phyloP scores from a whole-genome alignment of 2,888 invertebrate species.

The Nomada ferruginata region DNA sequence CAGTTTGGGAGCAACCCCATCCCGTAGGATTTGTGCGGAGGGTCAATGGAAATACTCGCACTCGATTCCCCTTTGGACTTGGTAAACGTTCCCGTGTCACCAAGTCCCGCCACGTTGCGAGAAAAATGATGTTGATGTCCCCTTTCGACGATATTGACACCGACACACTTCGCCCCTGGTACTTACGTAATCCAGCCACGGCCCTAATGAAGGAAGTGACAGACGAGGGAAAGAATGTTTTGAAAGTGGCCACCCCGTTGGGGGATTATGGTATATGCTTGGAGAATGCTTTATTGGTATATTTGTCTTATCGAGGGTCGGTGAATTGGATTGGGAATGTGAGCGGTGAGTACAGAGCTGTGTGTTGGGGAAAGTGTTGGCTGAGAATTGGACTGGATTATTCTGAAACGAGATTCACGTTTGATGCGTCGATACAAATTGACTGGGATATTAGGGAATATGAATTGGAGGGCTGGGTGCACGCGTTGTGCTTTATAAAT shows the following conservation, averaged over 20 bases:
- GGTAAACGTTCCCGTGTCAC: slow-evolving; percentile 37
- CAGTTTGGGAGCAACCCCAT: slow-evolving; percentile 48
- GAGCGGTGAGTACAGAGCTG: too few species aligned
- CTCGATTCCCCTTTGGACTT: slow-evolving; percentile 22
- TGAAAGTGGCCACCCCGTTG: not conserved
- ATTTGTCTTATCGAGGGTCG: too few species aligned
- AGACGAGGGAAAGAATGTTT: not conserved
- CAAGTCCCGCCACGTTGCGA: not conserved
- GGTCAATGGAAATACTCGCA: slow-evolving; percentile 48
- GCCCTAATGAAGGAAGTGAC: not conserved
- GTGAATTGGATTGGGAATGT: too few species aligned
- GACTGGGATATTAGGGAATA: too few species aligned
- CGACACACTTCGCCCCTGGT: not conserved
- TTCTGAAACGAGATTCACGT: too few species aligned
- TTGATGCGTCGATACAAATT: too few species aligned
- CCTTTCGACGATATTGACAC: slow-evolving; percentile 19
- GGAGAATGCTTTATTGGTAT: too few species aligned
- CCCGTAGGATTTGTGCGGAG: slow-evolving; percentile 56
- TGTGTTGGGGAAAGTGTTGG: too few species aligned
- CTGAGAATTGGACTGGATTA: too few species aligned
- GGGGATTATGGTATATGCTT: too few species aligned
- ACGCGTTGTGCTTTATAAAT: too few species aligned
- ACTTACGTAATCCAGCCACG: not conserved
- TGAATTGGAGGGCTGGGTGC: too few species aligned
- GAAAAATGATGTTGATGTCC: slow-evolving; percentile 19